A percentile compares a stretch with the other conserved stretches of the same genome.
These are phyloP conservation scores for Malurus melanocephalus DNA, from an alignment of 2,113 vertebrate species.

Conservation along the genomic window DNA sequence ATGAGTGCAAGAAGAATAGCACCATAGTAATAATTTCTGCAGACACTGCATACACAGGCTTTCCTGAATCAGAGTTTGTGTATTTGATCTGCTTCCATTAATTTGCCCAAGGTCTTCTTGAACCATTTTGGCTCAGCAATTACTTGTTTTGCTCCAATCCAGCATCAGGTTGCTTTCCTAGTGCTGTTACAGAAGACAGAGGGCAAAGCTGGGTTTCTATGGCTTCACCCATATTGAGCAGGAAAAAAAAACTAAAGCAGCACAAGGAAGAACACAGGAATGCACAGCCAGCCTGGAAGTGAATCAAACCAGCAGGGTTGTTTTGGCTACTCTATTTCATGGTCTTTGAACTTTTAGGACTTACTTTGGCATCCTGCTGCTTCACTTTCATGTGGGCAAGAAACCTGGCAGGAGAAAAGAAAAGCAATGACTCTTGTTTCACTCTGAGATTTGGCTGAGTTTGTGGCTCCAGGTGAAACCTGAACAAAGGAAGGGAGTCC, in stretches of 20 bases:
- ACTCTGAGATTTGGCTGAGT: not conserved
- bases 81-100: not conserved
- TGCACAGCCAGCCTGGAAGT: not conserved
- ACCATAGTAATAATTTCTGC: not conserved
- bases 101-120: not conserved
- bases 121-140: not conserved
- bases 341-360: not conserved
- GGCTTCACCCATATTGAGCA: not conserved
- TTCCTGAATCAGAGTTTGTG: not conserved
- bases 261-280: not conserved
- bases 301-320: not conserved
- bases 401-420: conserved; percentile 4
- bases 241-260: not conserved
- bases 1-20: not conserved
- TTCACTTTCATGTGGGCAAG: not conserved
- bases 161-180: not conserved
- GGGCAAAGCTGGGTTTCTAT: not conserved
- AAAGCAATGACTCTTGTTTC: not conserved
- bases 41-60: not conserved
- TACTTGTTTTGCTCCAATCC: not conserved
- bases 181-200: not conserved
- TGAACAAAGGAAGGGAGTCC: not conserved
- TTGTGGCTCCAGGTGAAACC: not conserved
- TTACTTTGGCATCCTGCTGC: not conserved
- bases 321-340: not conserved